Conservation (phyloP, 2,113 vertebrate genomes). For the Progne subis region DNA sequence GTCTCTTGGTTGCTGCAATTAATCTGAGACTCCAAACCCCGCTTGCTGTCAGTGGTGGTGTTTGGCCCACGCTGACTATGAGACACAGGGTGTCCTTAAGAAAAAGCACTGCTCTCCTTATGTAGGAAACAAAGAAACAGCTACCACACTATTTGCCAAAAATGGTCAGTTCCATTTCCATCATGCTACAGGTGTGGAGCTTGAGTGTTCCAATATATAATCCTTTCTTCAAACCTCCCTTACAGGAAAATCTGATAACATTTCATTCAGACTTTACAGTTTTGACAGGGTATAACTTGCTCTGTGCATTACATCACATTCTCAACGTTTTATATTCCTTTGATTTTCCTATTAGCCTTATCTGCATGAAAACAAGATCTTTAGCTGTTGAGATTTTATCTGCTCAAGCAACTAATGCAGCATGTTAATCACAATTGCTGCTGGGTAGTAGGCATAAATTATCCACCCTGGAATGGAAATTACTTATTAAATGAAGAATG, state of each 20-base stretch:
- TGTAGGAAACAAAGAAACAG: not conserved
- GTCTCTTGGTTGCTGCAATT: not conserved
- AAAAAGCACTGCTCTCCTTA: not conserved
- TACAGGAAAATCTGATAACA: not conserved
- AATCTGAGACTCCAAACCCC: not conserved
- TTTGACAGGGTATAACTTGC: not conserved
- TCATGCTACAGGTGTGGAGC: not conserved
- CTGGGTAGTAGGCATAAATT: not conserved
- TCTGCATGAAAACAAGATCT: constrained; percentile 34
- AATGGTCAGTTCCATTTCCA: not conserved
- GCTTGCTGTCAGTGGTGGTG: not conserved
- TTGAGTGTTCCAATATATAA: not conserved
- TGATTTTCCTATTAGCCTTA: constrained; percentile 33
- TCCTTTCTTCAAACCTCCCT: not conserved
- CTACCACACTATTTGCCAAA: not conserved
- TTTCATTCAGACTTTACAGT: not conserved
- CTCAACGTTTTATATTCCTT: not conserved
- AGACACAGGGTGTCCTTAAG: not conserved
- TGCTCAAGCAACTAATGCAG: not conserved
- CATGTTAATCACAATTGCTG: constrained; percentile 18
- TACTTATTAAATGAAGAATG: not conserved
- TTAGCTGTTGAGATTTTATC: constrained; percentile 38
- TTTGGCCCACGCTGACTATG: no score
- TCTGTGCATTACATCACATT: not conserved
- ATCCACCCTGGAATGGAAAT: not conserved